These are phyloP conservation scores for Rhagium mordax DNA, from an alignment of 2,888 invertebrate genomes.

Conservation along the genomic window DNA sequence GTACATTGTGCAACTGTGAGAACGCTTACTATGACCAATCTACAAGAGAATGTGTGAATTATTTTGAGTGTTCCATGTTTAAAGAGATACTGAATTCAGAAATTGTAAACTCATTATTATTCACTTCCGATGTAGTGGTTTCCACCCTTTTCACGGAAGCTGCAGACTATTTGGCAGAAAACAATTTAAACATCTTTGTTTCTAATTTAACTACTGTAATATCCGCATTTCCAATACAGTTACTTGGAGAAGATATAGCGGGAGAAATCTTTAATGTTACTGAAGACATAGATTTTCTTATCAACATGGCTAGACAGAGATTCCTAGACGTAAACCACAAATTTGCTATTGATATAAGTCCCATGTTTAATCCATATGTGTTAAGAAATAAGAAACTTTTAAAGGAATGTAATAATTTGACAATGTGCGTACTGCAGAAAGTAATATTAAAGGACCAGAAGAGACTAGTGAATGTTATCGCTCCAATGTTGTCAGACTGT, in stretches of 20 bases:
- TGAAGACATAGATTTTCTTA: constrained; percentile 32
- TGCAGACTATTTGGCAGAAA: neutral
- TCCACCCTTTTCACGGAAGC: neutral
- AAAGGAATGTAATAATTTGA: constrained; percentile 14
- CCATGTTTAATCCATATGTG: constrained; percentile 33
- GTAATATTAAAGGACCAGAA: constrained; percentile 17
- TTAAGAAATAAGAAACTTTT: constrained; percentile 17
- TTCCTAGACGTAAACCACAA: neutral
- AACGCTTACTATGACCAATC: constrained; percentile 10
- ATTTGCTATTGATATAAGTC: neutral
- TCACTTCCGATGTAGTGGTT: neutral
- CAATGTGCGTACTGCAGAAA: constrained; percentile 18
- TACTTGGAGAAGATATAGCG: neutral
- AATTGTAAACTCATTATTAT: neutral
- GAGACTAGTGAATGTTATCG: neutral
- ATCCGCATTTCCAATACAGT: neutral
- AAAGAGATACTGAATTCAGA: neutral
- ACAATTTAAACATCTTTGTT: neutral
- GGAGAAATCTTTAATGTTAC: neutral
- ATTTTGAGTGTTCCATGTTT: neutral
- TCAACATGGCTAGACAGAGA: neutral
- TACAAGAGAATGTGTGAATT: constrained; percentile 6
- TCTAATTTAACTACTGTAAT: neutral
- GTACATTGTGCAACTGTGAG: neutral
- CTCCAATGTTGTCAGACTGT: constrained; percentile 9